Conservation (phyloP, 1,140 invertebrate species). For the Leptoteleia sp. region DNA sequence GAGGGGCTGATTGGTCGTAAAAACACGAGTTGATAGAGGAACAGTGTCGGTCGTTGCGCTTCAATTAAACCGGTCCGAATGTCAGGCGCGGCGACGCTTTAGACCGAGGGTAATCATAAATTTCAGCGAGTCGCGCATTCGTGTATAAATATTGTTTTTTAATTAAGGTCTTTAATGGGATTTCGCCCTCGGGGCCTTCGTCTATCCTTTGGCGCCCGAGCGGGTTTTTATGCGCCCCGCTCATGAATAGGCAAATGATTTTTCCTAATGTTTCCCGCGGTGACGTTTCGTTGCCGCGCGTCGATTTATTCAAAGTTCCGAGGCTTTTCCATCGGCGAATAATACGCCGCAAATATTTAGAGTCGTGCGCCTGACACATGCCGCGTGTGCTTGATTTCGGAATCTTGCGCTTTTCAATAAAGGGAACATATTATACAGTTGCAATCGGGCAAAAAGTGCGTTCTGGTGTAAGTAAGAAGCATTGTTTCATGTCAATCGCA, state of each 20-base stretch:
- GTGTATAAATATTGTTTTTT: slow-evolving; percentile 38
- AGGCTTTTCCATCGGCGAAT: neutral
- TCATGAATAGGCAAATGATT: slow-evolving; percentile 15
- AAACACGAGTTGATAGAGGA: slow-evolving; percentile 10
- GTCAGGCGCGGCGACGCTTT: slow-evolving; percentile 21
- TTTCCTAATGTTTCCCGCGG: slow-evolving; percentile 3
- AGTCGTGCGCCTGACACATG: slow-evolving; percentile 31
- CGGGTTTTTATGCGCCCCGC: neutral
- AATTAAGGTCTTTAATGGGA: slow-evolving; percentile 26
- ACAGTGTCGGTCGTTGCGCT: slow-evolving; percentile 28
- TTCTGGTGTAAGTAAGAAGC: slow-evolving; percentile 46
- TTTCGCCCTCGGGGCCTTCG: neutral
- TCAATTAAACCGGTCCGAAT: slow-evolving; percentile 28
- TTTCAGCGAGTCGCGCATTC: neutral
- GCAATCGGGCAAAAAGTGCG: slow-evolving; percentile 35
- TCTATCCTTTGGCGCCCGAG: neutral
- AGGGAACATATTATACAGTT: slow-evolving; percentile 32
- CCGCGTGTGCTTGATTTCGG: slow-evolving; percentile 16
- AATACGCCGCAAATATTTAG: slow-evolving; percentile 36
- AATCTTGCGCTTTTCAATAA: slow-evolving; percentile 39
- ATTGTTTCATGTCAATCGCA: slow-evolving; percentile 62
- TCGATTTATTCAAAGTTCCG: too few species aligned
- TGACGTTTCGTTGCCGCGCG: too few species aligned
- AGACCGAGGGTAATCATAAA: slow-evolving; percentile 15
- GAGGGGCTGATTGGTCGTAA: slow-evolving; percentile 25